Conservation (phyloP, 2,797 vertebrate species). For the Morelia viridis region DNA sequence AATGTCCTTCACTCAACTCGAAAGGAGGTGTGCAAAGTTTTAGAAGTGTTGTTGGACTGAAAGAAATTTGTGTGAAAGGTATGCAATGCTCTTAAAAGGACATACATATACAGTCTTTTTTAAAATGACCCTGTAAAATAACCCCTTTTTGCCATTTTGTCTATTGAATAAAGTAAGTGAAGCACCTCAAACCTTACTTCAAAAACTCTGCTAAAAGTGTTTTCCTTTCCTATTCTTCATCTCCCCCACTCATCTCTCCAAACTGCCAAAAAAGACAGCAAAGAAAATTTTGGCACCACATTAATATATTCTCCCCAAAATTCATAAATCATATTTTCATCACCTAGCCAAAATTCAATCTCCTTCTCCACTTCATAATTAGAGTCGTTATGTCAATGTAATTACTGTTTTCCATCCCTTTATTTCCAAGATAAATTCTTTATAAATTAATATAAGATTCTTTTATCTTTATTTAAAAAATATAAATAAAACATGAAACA, state of each 20-base stretch:
- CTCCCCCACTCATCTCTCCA: not conserved
- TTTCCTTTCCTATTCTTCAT: not conserved
- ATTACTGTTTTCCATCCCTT: not conserved
- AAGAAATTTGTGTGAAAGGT: not conserved
- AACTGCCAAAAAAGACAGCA: not conserved
- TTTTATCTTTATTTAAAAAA: not conserved
- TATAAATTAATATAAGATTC: not conserved
- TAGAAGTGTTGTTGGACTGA: not conserved
- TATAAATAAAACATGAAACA: not conserved
- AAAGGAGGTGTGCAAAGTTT: not conserved
- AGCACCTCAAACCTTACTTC: not conserved
- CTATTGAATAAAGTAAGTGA: not conserved
- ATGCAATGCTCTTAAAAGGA: not conserved
- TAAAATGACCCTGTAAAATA: not conserved
- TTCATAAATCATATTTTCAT: slow-evolving; percentile 2
- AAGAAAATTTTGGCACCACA: not conserved
- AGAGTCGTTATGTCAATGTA: not conserved
- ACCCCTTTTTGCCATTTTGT: not conserved
- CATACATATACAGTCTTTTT: not conserved
- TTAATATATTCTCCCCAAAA: not conserved
- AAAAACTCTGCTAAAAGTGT: not conserved
- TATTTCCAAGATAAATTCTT: not conserved
- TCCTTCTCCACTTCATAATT: not conserved
- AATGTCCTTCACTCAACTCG: not conserved
- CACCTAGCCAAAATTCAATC: not conserved